These are phyloP conservation scores for Orientallactaga bullata DNA, from an alignment of 2,113 vertebrate species.

Conservation along the genomic window DNA sequence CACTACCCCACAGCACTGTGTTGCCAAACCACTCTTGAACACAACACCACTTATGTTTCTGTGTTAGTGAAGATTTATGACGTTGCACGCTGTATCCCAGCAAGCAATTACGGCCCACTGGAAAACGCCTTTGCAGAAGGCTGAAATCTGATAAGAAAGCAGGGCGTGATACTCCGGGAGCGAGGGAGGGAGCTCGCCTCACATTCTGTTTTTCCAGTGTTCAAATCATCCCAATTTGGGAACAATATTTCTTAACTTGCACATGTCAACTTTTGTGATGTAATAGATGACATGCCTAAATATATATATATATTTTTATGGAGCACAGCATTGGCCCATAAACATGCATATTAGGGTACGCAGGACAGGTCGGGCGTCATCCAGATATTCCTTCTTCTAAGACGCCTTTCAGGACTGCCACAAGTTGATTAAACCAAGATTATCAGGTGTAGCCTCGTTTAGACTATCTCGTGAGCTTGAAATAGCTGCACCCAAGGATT, in stretches of 20 bases:
- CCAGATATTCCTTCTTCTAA: neutral
- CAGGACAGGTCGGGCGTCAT: neutral
- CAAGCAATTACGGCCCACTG: conserved; percentile 71
- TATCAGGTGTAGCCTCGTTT: conserved; percentile 8
- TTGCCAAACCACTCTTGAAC: conserved; percentile 61
- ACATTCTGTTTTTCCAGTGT: conserved; percentile 28
- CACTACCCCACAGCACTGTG: neutral
- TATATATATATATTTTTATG: conserved; percentile 38
- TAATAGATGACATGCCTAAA: neutral
- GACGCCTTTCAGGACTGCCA: neutral
- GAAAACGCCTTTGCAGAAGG: conserved; percentile 65
- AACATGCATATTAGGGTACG: neutral
- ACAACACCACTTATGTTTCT: conserved; percentile 70
- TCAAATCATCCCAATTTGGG: conserved; percentile 38
- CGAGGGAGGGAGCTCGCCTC: conserved; percentile 9
- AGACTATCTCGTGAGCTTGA: neutral
- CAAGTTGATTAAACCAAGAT: conserved; percentile 33
- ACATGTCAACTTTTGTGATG: neutral
- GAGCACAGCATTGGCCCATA: neutral
- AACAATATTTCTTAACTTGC: conserved; percentile 46
- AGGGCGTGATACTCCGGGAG: neutral
- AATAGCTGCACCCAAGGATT: conserved; percentile 32
- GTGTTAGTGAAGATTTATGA: conserved; percentile 79
- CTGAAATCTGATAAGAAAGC: conserved; percentile 71
- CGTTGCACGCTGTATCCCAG: neutral